Evolutionary conservation across 1,140 invertebrate genomes (phyloP).

Genomic region (Micrasema minimum): DNA sequence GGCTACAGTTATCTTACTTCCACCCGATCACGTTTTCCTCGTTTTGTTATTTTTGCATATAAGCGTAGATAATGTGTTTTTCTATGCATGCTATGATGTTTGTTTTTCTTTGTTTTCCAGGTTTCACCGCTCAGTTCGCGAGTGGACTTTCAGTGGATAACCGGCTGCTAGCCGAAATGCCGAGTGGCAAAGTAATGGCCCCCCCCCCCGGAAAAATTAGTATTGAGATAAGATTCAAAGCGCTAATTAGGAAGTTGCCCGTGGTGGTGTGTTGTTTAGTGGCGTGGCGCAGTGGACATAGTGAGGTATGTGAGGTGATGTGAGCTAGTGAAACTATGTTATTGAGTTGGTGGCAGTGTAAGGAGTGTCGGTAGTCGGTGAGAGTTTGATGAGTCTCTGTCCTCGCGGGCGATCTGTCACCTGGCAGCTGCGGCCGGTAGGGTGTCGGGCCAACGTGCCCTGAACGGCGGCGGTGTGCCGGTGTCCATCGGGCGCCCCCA

Average conservation of each 20-base stretch:
- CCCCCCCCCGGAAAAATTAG: conserved; percentile 23
- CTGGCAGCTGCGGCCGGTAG: conserved; percentile 15
- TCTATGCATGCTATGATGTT: conserved; percentile 1
- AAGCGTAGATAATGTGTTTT: too few species aligned
- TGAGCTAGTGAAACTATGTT: too few species aligned
- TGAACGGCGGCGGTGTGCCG: conserved; percentile 28
- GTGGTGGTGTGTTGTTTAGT: too few species aligned
- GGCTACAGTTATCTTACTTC: too few species aligned
- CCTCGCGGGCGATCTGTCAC: conserved; percentile 16
- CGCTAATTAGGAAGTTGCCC: too few species aligned
- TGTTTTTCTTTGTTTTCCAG: conserved; percentile 24
- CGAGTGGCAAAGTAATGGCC: conserved; percentile 27
- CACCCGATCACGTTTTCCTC: background rate
- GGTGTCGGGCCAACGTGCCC: conserved; percentile 11
- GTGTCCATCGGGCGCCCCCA: conserved; percentile 31
- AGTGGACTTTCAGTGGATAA: conserved; percentile 31
- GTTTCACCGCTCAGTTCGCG: background rate
- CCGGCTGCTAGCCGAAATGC: conserved; percentile 19
- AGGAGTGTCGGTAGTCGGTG: background rate
- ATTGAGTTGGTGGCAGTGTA: background rate
- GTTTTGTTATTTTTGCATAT: background rate
- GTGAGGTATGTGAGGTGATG: too few species aligned
- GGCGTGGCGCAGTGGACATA: too few species aligned
- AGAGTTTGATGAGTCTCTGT: conserved; percentile 27
- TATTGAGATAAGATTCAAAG: too few species aligned